Evolutionary conservation across 2,888 invertebrate species (phyloP), one percentile per base, ranked within the genome.

Genomic region (Crossocerus cetratus): DNA sequence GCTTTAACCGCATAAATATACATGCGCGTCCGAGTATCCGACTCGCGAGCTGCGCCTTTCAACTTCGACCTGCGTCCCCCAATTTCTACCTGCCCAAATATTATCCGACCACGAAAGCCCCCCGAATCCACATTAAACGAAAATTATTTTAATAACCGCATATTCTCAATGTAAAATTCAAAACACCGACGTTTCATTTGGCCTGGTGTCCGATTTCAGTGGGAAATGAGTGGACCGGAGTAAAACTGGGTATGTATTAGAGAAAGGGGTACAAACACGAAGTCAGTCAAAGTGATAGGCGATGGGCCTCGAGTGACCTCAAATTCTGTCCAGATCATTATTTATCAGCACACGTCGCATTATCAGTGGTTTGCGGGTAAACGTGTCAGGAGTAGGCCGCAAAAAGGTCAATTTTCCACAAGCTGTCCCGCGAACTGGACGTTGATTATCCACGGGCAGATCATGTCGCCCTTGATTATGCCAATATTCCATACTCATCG

Each of bases 1-100:
- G 62, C 32, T 32, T 32, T 68, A 75, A 61, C 61, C 71, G 58
- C 65, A 55, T 69, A 72, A 77, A 76, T 60, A 68, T 63, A 66
- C 63, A 44, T 49, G 22, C 18, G 20, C 64, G 43, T 53, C n/a
- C 14, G 4, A 32, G 20, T 60, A 44, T 53, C n/a, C 14, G 4
- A 32, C 32, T 32, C 32, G 32, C 11, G 11, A 32, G 8, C 32
- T 32, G 8, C 11, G 11, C 2, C 32, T 32, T 32, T 32, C 32
- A 32, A 32, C 32, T 32, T 32, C 32, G 1, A 32, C 32, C 2
- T 32, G 32, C 4, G 8, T 11, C 3, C 32, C 1, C 32, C 8
- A 32, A 11, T 32, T 32, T 32, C 32, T 32, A 32, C 1, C 11
- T 32, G 32, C 5, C 32, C 1, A 32, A 32, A 32, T 2, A 32